Conservation (phyloP, 2,888 invertebrate species). For the Lingula anatina region DNA sequence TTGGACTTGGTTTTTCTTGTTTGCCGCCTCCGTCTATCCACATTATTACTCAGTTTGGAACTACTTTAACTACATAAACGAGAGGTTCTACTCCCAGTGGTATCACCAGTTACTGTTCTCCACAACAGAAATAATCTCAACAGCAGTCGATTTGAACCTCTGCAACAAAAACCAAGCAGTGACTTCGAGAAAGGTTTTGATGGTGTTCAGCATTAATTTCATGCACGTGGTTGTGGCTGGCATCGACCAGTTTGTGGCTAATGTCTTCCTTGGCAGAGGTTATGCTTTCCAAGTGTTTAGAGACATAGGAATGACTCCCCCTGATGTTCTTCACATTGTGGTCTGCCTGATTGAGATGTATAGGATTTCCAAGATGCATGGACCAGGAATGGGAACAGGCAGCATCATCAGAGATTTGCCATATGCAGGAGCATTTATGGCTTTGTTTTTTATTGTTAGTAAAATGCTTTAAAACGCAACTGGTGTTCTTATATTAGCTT, state of each 20-base stretch:
- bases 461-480: too few relatives aligned
- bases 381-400: too few relatives aligned
- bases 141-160: slow-evolving; percentile 39
- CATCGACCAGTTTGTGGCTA: slow-evolving; percentile 43
- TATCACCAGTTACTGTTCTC: slow-evolving; percentile 46
- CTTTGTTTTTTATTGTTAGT: too few relatives aligned
- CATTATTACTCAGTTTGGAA: slow-evolving; percentile 52
- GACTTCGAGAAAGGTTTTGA: slow-evolving; percentile 40
- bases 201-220: slow-evolving; percentile 37
- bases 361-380: slow-evolving; percentile 31
- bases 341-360: slow-evolving; percentile 55
- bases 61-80: slow-evolving; percentile 48
- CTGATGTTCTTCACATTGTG: slow-evolving; percentile 53
- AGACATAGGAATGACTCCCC: slow-evolving; percentile 43
- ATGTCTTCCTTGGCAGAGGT: slow-evolving; percentile 35
- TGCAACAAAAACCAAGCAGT: slow-evolving; percentile 29
- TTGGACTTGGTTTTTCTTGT: slow-evolving; percentile 33
- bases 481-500: too few relatives aligned
- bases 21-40: slow-evolving; percentile 41
- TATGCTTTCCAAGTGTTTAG: slow-evolving; percentile 37
- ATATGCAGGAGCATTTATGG: too few relatives aligned
- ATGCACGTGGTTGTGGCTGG: slow-evolving; percentile 44
- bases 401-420: too few relatives aligned
- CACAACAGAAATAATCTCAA: slow-evolving; percentile 40
- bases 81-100: slow-evolving; percentile 44